Evolutionary conservation across 2,888 invertebrate genomes (phyloP), one percentile per base, ranked within the genome.

Genomic region (Germaria angustata): DNA sequence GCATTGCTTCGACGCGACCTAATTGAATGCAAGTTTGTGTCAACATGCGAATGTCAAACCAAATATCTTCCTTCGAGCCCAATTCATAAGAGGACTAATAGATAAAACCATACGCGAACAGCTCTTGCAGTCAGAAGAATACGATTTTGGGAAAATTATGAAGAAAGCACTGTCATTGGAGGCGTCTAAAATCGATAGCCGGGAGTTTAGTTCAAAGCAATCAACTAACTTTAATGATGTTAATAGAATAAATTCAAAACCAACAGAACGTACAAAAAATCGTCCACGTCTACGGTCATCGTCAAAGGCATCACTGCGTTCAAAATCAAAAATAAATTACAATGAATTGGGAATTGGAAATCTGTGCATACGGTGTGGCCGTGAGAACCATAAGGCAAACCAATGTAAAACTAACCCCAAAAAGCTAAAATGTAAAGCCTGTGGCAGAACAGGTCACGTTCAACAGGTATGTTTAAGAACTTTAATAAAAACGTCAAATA

Each of bases 1-100:
- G 76, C 59, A 11, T 44, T 57, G 24, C 49, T 76, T 24, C 66
- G 75, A 17, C 66, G 57, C 4, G 55, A 76, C 8, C 66, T 66
- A 46, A 76, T 7, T 57, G 76, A 59, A 20, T 59, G 59, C 28
- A 24, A 41, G n/a, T 75, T 75, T 55, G 20, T 44, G 24, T 66
- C 49, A 1, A 5, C 44, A 7, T 44, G 44, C 15, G 44, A 15
- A 4, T 44, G 44, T 15, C 15, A 44, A 5, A 15, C 44, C 8
- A 15, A 17, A 15, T 1, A 15, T 15, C 15, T 44, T 44, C 15
- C 17, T 17, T 44, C 6, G 44, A 11, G 1, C 44, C 15, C 39
- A 39, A 39, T 39, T 39, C 39, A 11, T n/a, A 39, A 1, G n/a
- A 39, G 39, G 11, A 8, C 39, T 39, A 5, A n/a, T 13, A n/a